Base-by-base conservation (phyloP, 1,140 invertebrate species). In the Listronotus bonariensis region DNA sequence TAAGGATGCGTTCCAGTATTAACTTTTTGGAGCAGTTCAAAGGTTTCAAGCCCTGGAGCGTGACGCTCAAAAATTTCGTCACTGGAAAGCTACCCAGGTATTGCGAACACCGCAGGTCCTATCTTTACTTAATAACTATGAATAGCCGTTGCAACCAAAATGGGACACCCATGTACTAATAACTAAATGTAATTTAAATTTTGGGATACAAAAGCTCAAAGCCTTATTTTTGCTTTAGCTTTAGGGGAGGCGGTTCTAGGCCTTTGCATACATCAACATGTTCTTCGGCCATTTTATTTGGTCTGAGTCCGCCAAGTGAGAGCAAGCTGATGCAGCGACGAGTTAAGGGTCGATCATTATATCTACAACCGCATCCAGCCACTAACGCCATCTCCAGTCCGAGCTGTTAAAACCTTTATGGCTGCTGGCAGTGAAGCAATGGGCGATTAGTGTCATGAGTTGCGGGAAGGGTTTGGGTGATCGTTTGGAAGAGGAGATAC, bases 231-330 rank as follows among this genome's bases (percentile, higher is more conserved):
- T 51, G 46, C 17, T 54, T n/a, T n/a, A n/a, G n/a, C n/a, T n/a
- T 49, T 49, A 57, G 53, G 63, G 40, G n/a, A 11, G 26, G 41
- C 8, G 45, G 55, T 45, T 18, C 62, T 17, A 42, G 38, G 15
- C 49, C 59, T 5, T 20, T 62, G 17, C 59, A 62, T 41, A 43
- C 17, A 17, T 46, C 20, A n/a, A 64, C 68, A 14, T 65, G 76
- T 48, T 57, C 61, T n/a, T 72, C 71, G 12, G 56, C 58, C 66
- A 74, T 78, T 18, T 74, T 86, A 11, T 88, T 93, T 58, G 92
- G 92, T 41, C 81, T 96, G 15, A 93, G 92, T 38, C 92, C 92
- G 45, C 93, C 93, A 9, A 88, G 87, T 70, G 90, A 93, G 78
- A 95, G 92, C 42, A 83, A 86, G 31, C 82, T 96, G 59, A 86